Base-by-base conservation (phyloP, 2,888 invertebrate genomes). In the Nephrotoma flavescens region DNA sequence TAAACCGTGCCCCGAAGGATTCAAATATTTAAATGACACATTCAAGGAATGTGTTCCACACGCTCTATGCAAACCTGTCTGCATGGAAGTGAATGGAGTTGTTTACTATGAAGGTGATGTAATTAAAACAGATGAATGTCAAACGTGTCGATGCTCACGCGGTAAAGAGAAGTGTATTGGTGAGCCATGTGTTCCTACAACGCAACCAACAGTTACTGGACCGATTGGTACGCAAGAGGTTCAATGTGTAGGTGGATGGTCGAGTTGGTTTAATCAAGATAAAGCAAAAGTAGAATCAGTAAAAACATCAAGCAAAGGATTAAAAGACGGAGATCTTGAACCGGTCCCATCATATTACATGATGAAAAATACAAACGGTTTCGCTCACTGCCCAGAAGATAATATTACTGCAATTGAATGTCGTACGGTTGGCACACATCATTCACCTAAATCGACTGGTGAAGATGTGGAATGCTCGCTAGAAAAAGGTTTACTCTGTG, bases 61-160 rank as follows among this genome's bases (percentile, higher is more conserved):
- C 86, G 93, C 94, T 0, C 92, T 93, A 85, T 98, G 97, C 90
- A 93, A 93, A 88, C 94, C 95, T 0, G 91, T 95, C 1, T 97
- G 97, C 89, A 92, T 95, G 92, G 93, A 94, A 47, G 91, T 95
- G 19, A 93, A 95, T 87, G 96, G 95, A 0, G 92, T 92, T 5
- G 93, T 93, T 19, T 94, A 95, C 89, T 94, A 94, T 87, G 97
- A 97, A 91, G 96, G 97, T 0, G 97, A 97, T 89, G 90, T 95
- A 31, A 93, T 96, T 0, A 94, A 94, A 87, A 94, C 95, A 87
- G 96, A 97, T 90, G 93, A 93, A 0, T 97, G 97, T 90, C 96
- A 97, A 89, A 95, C 95, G 0, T 98, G 97, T 89, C 93, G 93
- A 86, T 96, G 96, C 88, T 95, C 95, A 0, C 93, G 95, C 89